phyloP scores from a whole-genome alignment of 2,113 vertebrate genomes.

The Cichladusa arquata region DNA sequence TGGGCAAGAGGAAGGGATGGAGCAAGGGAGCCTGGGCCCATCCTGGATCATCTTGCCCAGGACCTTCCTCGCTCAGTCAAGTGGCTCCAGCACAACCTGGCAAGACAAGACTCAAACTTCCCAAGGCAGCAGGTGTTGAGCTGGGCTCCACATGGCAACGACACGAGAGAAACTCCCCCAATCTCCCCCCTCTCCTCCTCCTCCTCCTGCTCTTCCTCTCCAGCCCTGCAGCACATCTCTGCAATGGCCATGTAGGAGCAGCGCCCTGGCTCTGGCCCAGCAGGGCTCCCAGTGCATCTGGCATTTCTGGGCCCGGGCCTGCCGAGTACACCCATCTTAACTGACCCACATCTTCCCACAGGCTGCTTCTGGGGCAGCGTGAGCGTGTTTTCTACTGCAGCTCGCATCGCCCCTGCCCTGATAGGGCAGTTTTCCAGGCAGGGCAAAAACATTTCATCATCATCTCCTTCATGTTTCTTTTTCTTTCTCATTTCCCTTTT shows the following conservation, averaged over 20 bases:
- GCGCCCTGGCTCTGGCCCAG: not conserved
- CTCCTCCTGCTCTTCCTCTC: not conserved
- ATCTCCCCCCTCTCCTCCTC: not conserved
- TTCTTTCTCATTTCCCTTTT: slow-evolving; percentile 44
- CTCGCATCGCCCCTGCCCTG: not conserved
- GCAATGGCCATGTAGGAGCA: not conserved
- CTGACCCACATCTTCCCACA: slow-evolving; percentile 52
- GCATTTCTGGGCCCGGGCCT: not conserved
- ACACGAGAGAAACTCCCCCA: not conserved
- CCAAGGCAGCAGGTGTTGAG: not conserved
- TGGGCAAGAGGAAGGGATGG: fast-evolving
- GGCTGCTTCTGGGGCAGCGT: slow-evolving; percentile 24
- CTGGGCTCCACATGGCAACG: not conserved
- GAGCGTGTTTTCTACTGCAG: slow-evolving; percentile 8
- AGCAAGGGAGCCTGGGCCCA: not conserved
- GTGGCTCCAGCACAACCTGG: not conserved
- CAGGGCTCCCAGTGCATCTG: not conserved
- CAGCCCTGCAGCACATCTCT: not conserved
- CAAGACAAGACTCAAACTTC: not conserved
- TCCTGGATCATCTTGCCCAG: not conserved
- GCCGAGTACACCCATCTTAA: slow-evolving; percentile 19
- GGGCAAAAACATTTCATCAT: not conserved
- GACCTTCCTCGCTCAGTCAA: not conserved
- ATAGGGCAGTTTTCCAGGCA: not conserved
- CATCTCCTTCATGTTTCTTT: not conserved